A percentile compares a stretch with the other conserved stretches of the same genome.
phyloP scores from a whole-genome alignment of 1,140 invertebrate genomes.

The Aphelenchoides fujianensis region DNA sequence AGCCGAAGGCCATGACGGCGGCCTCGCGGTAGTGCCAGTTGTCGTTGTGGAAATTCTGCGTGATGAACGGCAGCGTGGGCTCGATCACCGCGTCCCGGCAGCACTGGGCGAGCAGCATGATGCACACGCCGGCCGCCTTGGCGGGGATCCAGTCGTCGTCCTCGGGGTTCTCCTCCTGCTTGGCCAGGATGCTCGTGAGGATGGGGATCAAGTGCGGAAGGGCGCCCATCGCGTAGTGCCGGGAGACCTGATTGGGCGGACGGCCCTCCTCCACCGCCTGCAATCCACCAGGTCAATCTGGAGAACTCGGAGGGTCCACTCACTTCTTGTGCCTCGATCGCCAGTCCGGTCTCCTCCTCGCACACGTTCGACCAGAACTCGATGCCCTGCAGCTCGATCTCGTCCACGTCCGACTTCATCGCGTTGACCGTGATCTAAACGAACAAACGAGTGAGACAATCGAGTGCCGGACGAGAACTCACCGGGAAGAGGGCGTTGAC shows the following conservation, averaged over 20 bases:
- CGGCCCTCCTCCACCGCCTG: conserved; percentile 80
- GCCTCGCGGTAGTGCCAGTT: conserved; percentile 95
- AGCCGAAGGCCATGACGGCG: conserved; percentile 95
- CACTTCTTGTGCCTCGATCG: conserved; percentile 84
- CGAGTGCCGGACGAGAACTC: conserved; percentile 60
- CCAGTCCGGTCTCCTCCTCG: conserved; percentile 95
- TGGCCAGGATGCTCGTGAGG: conserved; percentile 85
- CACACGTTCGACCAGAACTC: conserved; percentile 99
- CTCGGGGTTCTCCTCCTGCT: conserved; percentile 72
- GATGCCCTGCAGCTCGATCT: conserved; percentile 94
- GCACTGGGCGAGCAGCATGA: conserved; percentile 93
- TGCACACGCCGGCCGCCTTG: conserved; percentile 97
- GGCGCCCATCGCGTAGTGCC: conserved; percentile 89
- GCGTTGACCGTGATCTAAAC: conserved; percentile 88
- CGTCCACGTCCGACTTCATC: conserved; percentile 83
- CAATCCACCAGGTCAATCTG: background rate
- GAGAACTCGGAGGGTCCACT: conserved; percentile 10
- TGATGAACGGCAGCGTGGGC: conserved; percentile 92
- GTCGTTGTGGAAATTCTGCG: conserved; percentile 83
- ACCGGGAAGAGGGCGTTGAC: conserved; percentile 90
- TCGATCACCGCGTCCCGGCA: conserved; percentile 95
- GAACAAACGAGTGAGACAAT: background rate
- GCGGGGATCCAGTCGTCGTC: conserved; percentile 99
- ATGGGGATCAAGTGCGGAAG: conserved; percentile 90
- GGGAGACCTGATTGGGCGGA: conserved; percentile 81